Evolutionary conservation across 1,140 invertebrate species (phyloP), one percentile per base, ranked within the genome.

Genomic region (Pseudomyrmex cubaensis): DNA sequence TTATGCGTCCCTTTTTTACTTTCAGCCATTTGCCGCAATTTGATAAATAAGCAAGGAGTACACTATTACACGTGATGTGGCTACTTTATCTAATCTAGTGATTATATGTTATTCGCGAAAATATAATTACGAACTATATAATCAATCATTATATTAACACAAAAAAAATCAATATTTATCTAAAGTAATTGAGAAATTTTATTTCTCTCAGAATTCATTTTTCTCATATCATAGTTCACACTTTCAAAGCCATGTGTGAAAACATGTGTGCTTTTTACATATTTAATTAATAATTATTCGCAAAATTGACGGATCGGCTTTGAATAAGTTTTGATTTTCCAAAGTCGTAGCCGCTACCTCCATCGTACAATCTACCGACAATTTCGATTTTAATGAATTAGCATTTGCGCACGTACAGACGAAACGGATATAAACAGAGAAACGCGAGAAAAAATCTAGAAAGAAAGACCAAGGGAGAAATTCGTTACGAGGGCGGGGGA

Each of bases 341-440:
- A 5, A 46, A 20, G 75, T 82, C 69, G 48, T 57, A 35, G 52
- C 46, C 46, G 48, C 74, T 46, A 63, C 10, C 20, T 72, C 56
- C 52, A 17, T 57, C 54, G 69, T 78, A 64, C 59, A 78, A 70
- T 50, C 64, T 35, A 63, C 72, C 72, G 50, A 73, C 72, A 63
- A 54, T 48, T 80, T 56, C 76, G 76, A 80, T 80, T 80, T 80
- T 66, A 72, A 80, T 59, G 64, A 80, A 72, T 72, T 72, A 72
- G 76, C 66, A 80, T 80, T 80, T 66, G 54, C 62, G 25, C 62
- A n/a, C 25, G 62, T 15, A 25, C 17, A 12, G 13, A 25, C 2
- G 73, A 75, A 77, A 56, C 48, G 61, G 7, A n/a, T n/a, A 44
- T 8, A 44, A 44, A 80, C 46, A 54, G 75, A 12, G 25, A 54